These are phyloP conservation scores for Deilephila elpenor DNA, from an alignment of 2,888 invertebrate genomes.

Conservation along the genomic window DNA sequence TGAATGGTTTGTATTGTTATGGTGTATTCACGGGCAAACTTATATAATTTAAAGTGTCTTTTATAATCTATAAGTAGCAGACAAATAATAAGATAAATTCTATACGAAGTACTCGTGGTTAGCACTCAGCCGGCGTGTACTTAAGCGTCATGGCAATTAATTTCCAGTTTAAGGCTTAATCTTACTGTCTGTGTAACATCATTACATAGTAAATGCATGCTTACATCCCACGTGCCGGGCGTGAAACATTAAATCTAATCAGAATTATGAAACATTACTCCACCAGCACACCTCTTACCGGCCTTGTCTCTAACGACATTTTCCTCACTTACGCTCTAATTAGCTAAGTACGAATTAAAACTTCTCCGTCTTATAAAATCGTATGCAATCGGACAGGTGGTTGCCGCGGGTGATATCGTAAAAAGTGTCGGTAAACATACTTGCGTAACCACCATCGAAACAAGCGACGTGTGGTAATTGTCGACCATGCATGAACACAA, in stretches of 20 bases:
- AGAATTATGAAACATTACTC: conserved; percentile 9
- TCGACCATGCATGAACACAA: conserved; percentile 69
- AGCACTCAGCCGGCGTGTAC: background rate
- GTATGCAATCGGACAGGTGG: conserved; percentile 11
- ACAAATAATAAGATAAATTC: background rate
- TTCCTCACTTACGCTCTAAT: conserved; percentile 24
- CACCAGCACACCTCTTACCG: conserved; percentile 1
- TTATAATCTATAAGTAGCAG: no score
- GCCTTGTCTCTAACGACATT: conserved; percentile 23
- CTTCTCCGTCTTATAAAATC: background rate
- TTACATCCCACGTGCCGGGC: background rate
- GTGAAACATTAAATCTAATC: conserved; percentile 22
- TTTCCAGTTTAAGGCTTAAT: background rate
- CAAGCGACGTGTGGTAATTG: conserved; percentile 48
- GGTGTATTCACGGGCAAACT: no score
- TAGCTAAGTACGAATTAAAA: conserved; percentile 17
- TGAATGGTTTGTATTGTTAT: no score
- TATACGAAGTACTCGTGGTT: background rate
- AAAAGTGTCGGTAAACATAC: conserved; percentile 33
- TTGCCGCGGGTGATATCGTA: conserved; percentile 18
- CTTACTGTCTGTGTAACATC: background rate
- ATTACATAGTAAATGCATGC: conserved; percentile 3
- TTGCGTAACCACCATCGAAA: conserved; percentile 35
- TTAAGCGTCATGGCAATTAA: background rate
- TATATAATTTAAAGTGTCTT: no score